These are phyloP conservation scores for Emydoidea blandingii DNA, from an alignment of 2,797 vertebrate genomes.

Conservation along the genomic window DNA sequence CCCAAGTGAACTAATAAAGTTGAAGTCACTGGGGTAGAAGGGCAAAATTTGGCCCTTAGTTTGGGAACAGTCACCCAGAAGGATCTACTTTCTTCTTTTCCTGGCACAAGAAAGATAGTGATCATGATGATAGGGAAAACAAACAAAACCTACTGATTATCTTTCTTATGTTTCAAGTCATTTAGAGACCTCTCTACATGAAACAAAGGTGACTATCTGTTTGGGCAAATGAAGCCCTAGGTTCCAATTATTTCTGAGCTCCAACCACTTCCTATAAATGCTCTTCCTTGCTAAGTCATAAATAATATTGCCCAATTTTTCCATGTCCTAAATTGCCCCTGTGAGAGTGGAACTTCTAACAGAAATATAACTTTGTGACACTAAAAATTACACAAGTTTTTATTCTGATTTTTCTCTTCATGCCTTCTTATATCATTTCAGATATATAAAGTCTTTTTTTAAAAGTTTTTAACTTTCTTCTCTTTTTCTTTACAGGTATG, in stretches of 20 bases:
- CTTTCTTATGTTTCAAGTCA: conserved; percentile 29
- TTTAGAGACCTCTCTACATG: not conserved
- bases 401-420: conserved; percentile 8
- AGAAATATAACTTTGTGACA: conserved; percentile 24
- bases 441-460: not conserved
- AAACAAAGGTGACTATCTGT: conserved; percentile 17
- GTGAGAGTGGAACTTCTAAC: conserved; percentile 25
- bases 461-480: not conserved
- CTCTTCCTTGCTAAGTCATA: conserved; percentile 22
- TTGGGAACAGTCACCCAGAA: conserved; percentile 9
- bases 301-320: not conserved
- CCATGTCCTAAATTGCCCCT: not conserved
- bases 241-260: conserved; percentile 61
- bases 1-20: not conserved
- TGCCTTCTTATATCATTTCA: not conserved
- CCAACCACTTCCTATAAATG: conserved; percentile 6
- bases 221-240: conserved; percentile 1
- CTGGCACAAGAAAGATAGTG: not conserved
- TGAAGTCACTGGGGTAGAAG: not conserved
- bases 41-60: not conserved
- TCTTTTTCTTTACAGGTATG: conserved; percentile 11
- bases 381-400: conserved; percentile 17
- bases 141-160: conserved; percentile 13
- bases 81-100: conserved; percentile 15
- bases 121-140: conserved; percentile 7